Base-by-base conservation (phyloP, 2,797 vertebrate genomes). In the Epinephelus awoara region DNA sequence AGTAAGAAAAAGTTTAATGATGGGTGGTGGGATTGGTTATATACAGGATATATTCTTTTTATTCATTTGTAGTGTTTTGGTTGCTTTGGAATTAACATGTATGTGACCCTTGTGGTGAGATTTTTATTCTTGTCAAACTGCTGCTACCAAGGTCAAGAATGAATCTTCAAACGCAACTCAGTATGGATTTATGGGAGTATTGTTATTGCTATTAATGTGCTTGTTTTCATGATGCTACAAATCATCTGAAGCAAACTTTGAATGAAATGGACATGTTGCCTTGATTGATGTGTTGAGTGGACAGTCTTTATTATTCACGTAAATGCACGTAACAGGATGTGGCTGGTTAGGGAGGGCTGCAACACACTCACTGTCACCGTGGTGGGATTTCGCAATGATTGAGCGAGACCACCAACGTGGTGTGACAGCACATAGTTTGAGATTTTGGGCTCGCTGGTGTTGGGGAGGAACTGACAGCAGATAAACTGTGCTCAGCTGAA, bases 311-410 rank as follows among this genome's bases (percentile, higher is more conserved):
- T 47, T 55, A 38, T 61, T 66, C 50, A n/a, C n/a, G n/a, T n/a
- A 50, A 54, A 50, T 49, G 42, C 61, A 64, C 62, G 67, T 76
- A 67, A 74, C 59, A 40, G 19, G 19, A 74, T 67, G 66, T 55
- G 42, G 47, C 52, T 50, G 12, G 40, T 61, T 34, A 56, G 15
- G n/a, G 52, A 67, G 72, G 38, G 59, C 46, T 7, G 3, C 54
- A 55, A 47, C 61, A 52, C 5, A 10, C 38, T n/a, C 38, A 14
- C 64, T 38, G 65, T 82, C 70, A 74, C 13, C 9, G 18, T 38
- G 52, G 9, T 38, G 55, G 54, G 70, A 66, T 70, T 57, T 52
- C 27, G 23, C 56, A 2, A 11, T 71, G 71, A 75, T 17, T 57
- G 57, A 83, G 61, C n/a, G n/a, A 67, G 50, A 66, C 49, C 61